These are phyloP conservation scores for Acleris cristana DNA, from an alignment of 2,888 invertebrate species.

Conservation along the genomic window DNA sequence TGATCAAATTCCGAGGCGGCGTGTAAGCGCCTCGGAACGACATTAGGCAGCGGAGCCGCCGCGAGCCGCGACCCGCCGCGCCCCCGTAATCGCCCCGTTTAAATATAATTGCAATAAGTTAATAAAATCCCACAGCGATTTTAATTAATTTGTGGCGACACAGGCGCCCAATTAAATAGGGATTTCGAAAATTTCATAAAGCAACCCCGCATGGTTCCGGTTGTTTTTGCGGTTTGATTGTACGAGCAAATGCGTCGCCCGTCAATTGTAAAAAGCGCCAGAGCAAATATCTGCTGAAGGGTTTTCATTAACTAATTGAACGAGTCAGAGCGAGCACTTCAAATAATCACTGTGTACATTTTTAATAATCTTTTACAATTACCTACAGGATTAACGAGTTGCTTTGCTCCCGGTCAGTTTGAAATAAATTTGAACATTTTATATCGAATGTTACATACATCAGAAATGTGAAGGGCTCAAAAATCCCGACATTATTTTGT, in stretches of 20 bases:
- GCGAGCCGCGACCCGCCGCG: conserved; percentile 48
- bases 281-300: conserved; percentile 51
- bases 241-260: conserved; percentile 47
- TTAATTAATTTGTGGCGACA: conserved; percentile 77
- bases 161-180: conserved; percentile 71
- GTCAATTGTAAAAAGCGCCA: conserved; percentile 49
- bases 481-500: too few species aligned
- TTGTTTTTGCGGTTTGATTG: conserved; percentile 58
- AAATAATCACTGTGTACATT: conserved; percentile 41
- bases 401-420: conserved; percentile 10
- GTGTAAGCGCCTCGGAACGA: conserved; percentile 58
- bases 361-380: conserved; percentile 32
- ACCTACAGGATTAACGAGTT: conserved; percentile 9
- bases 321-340: conserved; percentile 47
- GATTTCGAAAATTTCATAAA: conserved; percentile 70
- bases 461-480: too few species aligned
- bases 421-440: neutral
- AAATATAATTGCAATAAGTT: conserved; percentile 81
- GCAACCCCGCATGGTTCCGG: conserved; percentile 54
- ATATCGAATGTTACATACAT: neutral
- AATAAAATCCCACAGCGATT: conserved; percentile 73
- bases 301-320: conserved; percentile 53
- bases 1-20: conserved; percentile 69
- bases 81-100: conserved; percentile 68
- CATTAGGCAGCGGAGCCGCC: conserved; percentile 53